Evolutionary conservation across 2,113 vertebrate species (phyloP).

Genomic region (Dendropsophus ebraccatus): DNA sequence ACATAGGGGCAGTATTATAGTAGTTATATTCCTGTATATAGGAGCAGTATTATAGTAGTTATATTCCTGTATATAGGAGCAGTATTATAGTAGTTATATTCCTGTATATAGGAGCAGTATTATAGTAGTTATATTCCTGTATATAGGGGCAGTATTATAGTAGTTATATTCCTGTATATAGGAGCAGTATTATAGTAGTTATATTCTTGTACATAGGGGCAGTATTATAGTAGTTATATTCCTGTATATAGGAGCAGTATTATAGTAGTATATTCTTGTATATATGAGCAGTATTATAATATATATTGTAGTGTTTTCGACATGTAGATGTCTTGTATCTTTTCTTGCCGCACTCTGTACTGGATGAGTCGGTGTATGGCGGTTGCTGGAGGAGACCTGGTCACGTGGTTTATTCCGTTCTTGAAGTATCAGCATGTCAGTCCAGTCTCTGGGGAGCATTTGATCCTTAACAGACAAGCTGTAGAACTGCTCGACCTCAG

Average conservation of each 20-base stretch:
- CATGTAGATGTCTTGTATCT: too few species aligned
- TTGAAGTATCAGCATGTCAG: not conserved
- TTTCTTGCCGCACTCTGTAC: too few species aligned
- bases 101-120: constrained; percentile 2
- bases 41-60: constrained; percentile 16
- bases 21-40: constrained; percentile 5
- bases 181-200: not conserved
- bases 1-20: constrained; percentile 2
- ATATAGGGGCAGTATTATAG: not conserved
- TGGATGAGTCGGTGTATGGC: not conserved
- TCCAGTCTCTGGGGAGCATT: not conserved
- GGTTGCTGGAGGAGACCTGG: not conserved
- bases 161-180: not conserved
- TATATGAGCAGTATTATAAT: not conserved
- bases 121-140: not conserved
- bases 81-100: constrained; percentile 20
- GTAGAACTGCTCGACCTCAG: not conserved
- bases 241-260: too few species aligned
- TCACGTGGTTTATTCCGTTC: not conserved
- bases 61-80: not conserved
- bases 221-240: constrained; percentile 1
- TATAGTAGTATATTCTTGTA: too few species aligned
- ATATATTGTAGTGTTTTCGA: not conserved
- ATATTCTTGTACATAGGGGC: not conserved
- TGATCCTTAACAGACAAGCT: constrained; percentile 15